Percentiles rank a stretch among this genome's conserved stretches.
These are phyloP conservation scores for Drosophila sp. DNA, from an alignment of 1,140 invertebrate genomes.

Conservation along the genomic window DNA sequence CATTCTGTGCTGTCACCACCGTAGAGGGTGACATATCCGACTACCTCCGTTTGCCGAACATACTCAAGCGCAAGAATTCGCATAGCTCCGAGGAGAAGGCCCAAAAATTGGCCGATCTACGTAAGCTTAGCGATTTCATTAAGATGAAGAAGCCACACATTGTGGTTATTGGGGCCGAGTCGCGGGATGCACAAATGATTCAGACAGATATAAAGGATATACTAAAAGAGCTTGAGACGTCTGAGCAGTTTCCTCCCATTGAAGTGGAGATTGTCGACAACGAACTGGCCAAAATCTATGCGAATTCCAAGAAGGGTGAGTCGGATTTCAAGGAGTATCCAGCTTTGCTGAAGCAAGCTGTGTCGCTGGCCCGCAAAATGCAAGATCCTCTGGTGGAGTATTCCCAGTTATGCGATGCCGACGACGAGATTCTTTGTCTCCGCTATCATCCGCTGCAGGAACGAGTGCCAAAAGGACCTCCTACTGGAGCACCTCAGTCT, in stretches of 20 bases:
- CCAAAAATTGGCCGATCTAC: slow-evolving; percentile 90
- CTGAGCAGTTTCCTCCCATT: slow-evolving; percentile 94
- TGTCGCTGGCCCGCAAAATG: slow-evolving; percentile 95
- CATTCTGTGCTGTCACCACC: slow-evolving; percentile 94
- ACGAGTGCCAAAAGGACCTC: slow-evolving; percentile 93
- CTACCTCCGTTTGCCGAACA: slow-evolving; percentile 92
- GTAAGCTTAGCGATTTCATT: slow-evolving; percentile 93
- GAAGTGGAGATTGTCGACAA: slow-evolving; percentile 97
- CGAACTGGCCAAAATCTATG: slow-evolving; percentile 94
- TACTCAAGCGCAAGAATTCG: slow-evolving; percentile 92
- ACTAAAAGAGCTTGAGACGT: slow-evolving; percentile 89
- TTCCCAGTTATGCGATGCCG: slow-evolving; percentile 96
- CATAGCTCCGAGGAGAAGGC: slow-evolving; percentile 89
- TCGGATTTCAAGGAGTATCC: slow-evolving; percentile 97
- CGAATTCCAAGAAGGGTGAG: slow-evolving; percentile 94
- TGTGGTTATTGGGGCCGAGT: slow-evolving; percentile 95
- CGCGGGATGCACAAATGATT: slow-evolving; percentile 93
- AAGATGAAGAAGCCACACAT: slow-evolving; percentile 96
- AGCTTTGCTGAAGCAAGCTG: slow-evolving; percentile 92
- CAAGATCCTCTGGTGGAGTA: slow-evolving; percentile 99
- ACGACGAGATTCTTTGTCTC: slow-evolving; percentile 98
- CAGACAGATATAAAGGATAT: slow-evolving; percentile 93
- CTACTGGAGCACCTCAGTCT: slow-evolving; percentile 92
- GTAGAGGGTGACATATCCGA: slow-evolving; percentile 96
- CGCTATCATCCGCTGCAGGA: slow-evolving; percentile 96